phyloP scores from a whole-genome alignment of 2,113 vertebrate species.

The Callorhinus ursinus region DNA sequence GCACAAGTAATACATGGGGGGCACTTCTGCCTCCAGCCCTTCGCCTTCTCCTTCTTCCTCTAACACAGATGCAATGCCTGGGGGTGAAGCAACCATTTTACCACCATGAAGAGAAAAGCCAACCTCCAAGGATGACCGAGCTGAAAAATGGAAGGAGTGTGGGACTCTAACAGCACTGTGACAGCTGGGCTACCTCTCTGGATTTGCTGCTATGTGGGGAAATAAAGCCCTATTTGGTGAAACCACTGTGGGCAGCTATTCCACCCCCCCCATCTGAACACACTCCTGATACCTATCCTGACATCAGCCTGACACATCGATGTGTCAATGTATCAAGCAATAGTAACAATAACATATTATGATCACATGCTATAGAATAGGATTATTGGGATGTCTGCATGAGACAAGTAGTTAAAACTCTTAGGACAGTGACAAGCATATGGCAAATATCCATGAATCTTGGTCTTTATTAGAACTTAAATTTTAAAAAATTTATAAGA shows the following conservation, averaged over 20 bases:
- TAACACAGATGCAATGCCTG: background rate
- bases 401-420: background rate
- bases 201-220: background rate
- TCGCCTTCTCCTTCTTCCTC: background rate
- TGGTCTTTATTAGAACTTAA: slow-evolving; percentile 13
- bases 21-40: background rate
- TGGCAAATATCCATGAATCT: background rate
- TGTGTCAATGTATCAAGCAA: too few species aligned
- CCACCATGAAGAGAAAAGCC: background rate
- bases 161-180: background rate
- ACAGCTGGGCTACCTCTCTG: background rate
- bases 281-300: background rate
- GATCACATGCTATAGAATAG: background rate
- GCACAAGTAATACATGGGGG: background rate
- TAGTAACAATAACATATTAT: background rate
- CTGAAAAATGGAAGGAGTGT: background rate
- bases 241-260: background rate
- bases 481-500: background rate
- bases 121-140: background rate
- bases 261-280: background rate
- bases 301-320: background rate
- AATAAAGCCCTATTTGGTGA: background rate
- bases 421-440: background rate
- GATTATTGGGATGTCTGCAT: background rate
- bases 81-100: background rate